phyloP scores from a whole-genome alignment of 2,888 invertebrate species.

The Eupithecia vulgata region DNA sequence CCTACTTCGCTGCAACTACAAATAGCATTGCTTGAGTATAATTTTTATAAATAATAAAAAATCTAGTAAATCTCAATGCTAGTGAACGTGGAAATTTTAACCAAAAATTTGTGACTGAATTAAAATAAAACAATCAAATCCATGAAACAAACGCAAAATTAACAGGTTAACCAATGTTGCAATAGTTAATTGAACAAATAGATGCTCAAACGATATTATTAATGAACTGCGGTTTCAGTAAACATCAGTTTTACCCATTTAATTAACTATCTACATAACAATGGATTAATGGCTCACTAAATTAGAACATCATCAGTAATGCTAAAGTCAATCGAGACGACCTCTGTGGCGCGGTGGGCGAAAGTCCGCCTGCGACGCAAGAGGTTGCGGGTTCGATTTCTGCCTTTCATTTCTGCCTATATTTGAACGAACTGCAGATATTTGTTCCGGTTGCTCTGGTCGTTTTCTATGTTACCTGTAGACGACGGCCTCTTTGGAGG shows the following conservation, averaged over 20 bases:
- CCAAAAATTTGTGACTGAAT: neutral
- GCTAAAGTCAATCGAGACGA: no score
- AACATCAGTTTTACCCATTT: slow-evolving; percentile 23
- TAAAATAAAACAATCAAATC: slow-evolving; percentile 1
- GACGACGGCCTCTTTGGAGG: no score
- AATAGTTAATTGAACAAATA: slow-evolving; percentile 40
- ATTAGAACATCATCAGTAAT: neutral
- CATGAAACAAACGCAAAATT: slow-evolving; percentile 26
- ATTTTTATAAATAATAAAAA: neutral
- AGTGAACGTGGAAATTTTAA: neutral
- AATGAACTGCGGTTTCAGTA: slow-evolving; percentile 25
- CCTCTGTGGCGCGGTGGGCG: no score
- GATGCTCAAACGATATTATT: slow-evolving; percentile 32
- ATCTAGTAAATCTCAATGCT: no score
- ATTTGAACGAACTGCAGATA: no score
- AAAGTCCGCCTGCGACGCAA: no score
- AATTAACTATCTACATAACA: neutral
- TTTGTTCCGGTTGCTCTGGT: no score
- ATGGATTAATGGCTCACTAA: neutral
- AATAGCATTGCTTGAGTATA: neutral
- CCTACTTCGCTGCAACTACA: slow-evolving; percentile 15
- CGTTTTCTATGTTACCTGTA: no score
- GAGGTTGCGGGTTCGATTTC: no score
- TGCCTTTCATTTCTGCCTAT: no score
- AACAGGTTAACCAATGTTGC: slow-evolving; percentile 33